phyloP scores from a whole-genome alignment of 2,888 invertebrate genomes.

The Dolomedes plantarius region DNA sequence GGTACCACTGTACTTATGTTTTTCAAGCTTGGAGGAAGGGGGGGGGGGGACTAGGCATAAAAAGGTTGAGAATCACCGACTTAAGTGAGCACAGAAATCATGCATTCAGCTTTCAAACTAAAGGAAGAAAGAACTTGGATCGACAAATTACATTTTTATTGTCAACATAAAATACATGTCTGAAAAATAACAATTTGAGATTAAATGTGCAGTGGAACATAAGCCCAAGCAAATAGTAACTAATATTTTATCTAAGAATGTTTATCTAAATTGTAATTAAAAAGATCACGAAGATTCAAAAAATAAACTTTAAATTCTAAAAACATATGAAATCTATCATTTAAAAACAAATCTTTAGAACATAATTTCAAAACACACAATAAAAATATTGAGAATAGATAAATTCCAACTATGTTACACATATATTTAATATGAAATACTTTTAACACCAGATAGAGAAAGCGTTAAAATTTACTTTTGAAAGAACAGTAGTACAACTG shows the following conservation, averaged over 20 bases:
- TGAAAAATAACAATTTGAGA: slow-evolving; percentile 39
- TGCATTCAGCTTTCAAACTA: no score
- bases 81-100: no score
- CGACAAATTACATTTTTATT: slow-evolving; percentile 46
- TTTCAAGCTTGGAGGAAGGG: no score
- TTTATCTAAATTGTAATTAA: neutral
- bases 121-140: no score
- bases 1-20: no score
- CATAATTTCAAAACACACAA: neutral
- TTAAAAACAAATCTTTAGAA: neutral
- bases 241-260: neutral
- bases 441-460: slow-evolving; percentile 8
- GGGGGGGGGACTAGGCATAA: no score
- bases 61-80: no score
- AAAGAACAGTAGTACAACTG: slow-evolving; percentile 9
- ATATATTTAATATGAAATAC: slow-evolving; percentile 11
- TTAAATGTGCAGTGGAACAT: slow-evolving; percentile 42
- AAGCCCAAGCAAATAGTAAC: slow-evolving; percentile 5
- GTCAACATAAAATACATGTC: slow-evolving; percentile 52
- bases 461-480: neutral
- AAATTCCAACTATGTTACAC: neutral
- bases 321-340: neutral
- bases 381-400: neutral
- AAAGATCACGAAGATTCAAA: neutral
- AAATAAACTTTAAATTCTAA: neutral